Evolutionary conservation across 2,797 vertebrate genomes (phyloP), one percentile per base, ranked within the genome.

Genomic region (Coracias cyanogaster): DNA sequence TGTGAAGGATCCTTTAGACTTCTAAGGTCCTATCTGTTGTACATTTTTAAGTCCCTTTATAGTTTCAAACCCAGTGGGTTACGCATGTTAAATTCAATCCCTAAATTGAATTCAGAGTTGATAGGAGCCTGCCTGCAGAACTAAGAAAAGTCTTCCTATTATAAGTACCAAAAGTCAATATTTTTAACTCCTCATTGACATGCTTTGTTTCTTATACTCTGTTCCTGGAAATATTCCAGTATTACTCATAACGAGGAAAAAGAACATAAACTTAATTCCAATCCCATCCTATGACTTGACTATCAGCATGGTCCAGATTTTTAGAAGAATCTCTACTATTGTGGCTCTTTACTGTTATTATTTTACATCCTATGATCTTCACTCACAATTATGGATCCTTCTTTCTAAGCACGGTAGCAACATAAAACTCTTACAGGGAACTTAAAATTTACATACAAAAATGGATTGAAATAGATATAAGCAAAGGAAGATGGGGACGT

Each of bases 1-100:
- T 93, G 82, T 94, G 93, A 97, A 96, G 93, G 67, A 94, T 94
- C 57, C 91, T 97, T 97, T 97, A 96, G 88, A 96, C 91, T 96
- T 96, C 95, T 95, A 62, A 96, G 84, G 93, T 96, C 83, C 96
- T 96, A 94, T 97, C 89, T 96, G 92, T 89, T 96, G 91, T 97
- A 97, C 96, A 97, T 96, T 95, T 96, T 95, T 97, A 96, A 96
- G 94, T 97, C 94, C 91, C 93, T 97, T 96, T 97, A 97, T 96
- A 94, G 92, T 94, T 97, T 91, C 92, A 95, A 91, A 91, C 92
- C 83, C 91, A 97, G 92, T 96, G 82, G 91, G 89, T 94, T 96
- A 96, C 10, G 7, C 85, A 89, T 95, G 87, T 95, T 97, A 91
- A 94, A 94, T 86, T 95, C 94, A 94, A 94, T 95, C 86, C 93